Conservation (phyloP, 2,888 invertebrate species). For the Xylota segnis region DNA sequence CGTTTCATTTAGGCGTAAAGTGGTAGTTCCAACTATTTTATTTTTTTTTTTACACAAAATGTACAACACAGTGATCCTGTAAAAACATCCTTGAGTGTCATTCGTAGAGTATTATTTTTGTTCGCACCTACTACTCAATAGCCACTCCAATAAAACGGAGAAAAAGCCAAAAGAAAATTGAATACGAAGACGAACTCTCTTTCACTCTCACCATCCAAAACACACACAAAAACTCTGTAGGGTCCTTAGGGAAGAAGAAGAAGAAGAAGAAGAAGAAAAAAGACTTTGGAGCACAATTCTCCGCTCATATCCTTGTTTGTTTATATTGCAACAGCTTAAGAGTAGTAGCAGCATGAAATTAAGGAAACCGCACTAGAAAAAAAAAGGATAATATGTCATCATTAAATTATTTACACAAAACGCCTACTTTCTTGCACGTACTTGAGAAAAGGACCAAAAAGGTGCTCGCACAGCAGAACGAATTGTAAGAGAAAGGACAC, state of each 20-base stretch:
- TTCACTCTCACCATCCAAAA: constrained; percentile 20
- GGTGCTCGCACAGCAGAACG: constrained; percentile 9
- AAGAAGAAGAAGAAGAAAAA: not conserved
- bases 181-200: not conserved
- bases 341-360: constrained; percentile 57
- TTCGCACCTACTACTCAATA: constrained; percentile 74
- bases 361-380: constrained; percentile 50
- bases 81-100: constrained; percentile 66
- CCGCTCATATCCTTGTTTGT: constrained; percentile 58
- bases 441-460: constrained; percentile 61
- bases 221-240: constrained; percentile 44
- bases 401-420: constrained; percentile 75
- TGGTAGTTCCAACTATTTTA: constrained; percentile 49
- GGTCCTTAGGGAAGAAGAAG: constrained; percentile 29
- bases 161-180: constrained; percentile 31
- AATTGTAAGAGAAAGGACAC: constrained; percentile 59
- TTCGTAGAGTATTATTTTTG: constrained; percentile 37
- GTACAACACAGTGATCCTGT: constrained; percentile 65
- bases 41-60: constrained; percentile 37
- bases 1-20: constrained; percentile 36
- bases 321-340: constrained; percentile 55
- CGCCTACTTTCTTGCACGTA: constrained; percentile 69
- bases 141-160: constrained; percentile 71
- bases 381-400: constrained; percentile 72
- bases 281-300: constrained; percentile 47